Evolutionary conservation across 2,113 vertebrate genomes (phyloP), one percentile per base, ranked within the genome.

Genomic region (Podarcis cretensis): DNA sequence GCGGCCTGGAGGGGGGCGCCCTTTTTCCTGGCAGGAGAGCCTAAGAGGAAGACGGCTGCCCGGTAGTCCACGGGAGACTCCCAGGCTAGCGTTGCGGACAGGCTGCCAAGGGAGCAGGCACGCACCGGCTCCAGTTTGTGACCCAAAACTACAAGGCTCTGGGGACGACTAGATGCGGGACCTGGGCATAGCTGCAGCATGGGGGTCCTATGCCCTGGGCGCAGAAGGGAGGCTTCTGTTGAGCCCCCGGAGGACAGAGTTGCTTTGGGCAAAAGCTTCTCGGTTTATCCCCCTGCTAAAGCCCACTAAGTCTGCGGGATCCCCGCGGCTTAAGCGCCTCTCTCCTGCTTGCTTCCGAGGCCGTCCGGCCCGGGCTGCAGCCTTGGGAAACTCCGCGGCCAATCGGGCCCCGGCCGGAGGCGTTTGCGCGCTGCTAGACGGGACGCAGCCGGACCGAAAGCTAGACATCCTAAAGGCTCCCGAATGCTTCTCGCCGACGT

Each of bases 111-210:
- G 48, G 9, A 48, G 48, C 9, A 48, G 48, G 8, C 9, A 48
- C 9, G 54, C 75, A 68, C 43, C 83, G 76, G 59, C 83, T 7
- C 83, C 89, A 30, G 90, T 92, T 83, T 92, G 89, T 83, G 83
- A 57, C 89, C 76, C n/a, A 54, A 54, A 66, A 48, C 59, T 30
- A 48, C 48, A 1, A 6, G 8, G 20, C 77, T n/a, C 77, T 71
- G 87, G 21, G 13, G 69, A 84, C 37, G 3, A 40, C 63, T 48
- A 80, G 84, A 94, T 68, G 84, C 66, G 23, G 91, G 86, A 76
- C 37, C 35, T 6, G 43, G 13, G 13, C 57, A 81, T 35, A 35
- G 35, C n/a, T 81, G 79, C 79, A 35, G 79, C 6, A 35, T n/a
- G 57, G 57, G 57, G 35, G 1, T 81, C 79, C 18, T 7, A 57